Evolutionary conservation across 2,888 invertebrate genomes (phyloP), one percentile per base, ranked within the genome.

Genomic region (Reticulitermes lucifugus): DNA sequence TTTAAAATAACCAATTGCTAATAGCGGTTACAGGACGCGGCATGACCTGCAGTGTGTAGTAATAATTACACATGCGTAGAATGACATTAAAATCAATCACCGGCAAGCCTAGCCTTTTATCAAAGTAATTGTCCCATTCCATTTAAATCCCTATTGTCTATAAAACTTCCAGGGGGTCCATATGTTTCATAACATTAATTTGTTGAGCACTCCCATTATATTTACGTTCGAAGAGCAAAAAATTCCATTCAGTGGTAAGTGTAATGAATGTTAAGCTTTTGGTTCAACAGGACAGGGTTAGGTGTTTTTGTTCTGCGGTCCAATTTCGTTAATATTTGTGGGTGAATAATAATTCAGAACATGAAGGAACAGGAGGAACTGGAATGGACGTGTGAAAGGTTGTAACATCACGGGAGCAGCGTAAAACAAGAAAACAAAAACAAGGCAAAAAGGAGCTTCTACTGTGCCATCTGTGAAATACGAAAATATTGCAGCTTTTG

Each of bases 101-200:
- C 60, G 59, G 35, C 80, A 59, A 73, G 80, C 35, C 60, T 60
- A 60, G 14, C 51, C 51, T 79, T 79, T 79, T 79, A 79, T 79
- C 79, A 79, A 51, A 25, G 79, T 55, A 79, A 79, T 79, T 79
- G 51, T 51, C 79, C 55, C 79, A 79, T 80, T 80, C 80, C 80
- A 80, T 60, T 80, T 59, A 80, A 80, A 59, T 80, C 59, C 41
- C 55, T 25, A 80, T 60, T 80, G 80, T 80, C 60, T 79, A 59
- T 59, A 43, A 46, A 77, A 77, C 46, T n/a, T 65, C 65, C 65
- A n/a, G 55, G 4, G 60, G 25, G 25, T 73, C 35, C 73, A 73
- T 73, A 73, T 73, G 41, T 73, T 73, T 73, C 18, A 73, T 21
- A 6, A 41, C 73, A 73, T 73, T 73, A 41, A 73, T 10, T 60